Base-by-base conservation (phyloP, 2,888 invertebrate genomes). In the Strigamia transsilvanica region DNA sequence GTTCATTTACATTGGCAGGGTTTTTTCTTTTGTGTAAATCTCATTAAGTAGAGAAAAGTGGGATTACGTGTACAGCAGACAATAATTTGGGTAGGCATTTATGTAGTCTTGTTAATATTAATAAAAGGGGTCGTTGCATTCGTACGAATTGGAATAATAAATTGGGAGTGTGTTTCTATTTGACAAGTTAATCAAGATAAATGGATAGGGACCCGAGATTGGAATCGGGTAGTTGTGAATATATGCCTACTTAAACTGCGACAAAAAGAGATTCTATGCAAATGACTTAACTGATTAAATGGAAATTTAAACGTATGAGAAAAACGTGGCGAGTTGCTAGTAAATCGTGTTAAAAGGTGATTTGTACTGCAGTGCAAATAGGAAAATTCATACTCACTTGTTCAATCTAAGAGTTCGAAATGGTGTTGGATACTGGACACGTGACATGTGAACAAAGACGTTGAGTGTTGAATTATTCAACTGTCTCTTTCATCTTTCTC, bases 1-100 rank as follows among this genome's bases (percentile, higher is more conserved):
- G 51, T 51, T 51, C 51, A 51, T 51, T 51, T 51, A 51, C 51
- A 51, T 51, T 51, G 51, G 51, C 51, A 51, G 51, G 51, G 51
- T 9, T 51, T 51, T 51, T 51, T n/a, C 34, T 34, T 34, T 34
- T 34, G 34, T 34, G 51, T 51, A 51, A 51, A 51, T 51, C 51
- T 51, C 51, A 51, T 51, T 51, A 51, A 18, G 51, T 18, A 18
- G n/a, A 18, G 15, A 51, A 51, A 51, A 51, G 51, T 15, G 51
- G n/a, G 51, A 51, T 51, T 15, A 51, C 13, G 51, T 18, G 51
- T n/a, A 51, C 18, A 51, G 18, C 51, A 51, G 12, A 51, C 51
- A 51, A 51, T 51, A 51, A 51, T 51, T 51, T n/a, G 51, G 51
- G 13, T 6, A 51, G 51, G 51, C 51, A 51, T 51, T 51, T 51